Evolutionary conservation across 35 echinoderm and acorn worm species (phyloP).

Genomic region (Hemicentrotus pulcherrimus): DNA sequence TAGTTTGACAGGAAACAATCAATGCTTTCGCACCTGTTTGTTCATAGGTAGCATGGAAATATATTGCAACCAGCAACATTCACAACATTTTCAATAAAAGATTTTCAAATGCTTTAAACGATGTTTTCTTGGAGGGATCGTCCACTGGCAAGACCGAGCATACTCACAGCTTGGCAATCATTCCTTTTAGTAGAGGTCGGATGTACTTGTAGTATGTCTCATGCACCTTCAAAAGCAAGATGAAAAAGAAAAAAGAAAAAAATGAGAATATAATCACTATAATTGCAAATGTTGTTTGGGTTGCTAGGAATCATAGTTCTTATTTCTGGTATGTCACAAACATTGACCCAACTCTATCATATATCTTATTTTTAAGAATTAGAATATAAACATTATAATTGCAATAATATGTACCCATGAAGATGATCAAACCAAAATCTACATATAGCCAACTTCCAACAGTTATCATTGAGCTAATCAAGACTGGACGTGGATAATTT

Average conservation of each 20-base stretch:
- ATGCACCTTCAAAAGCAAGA: slow-evolving; percentile 58
- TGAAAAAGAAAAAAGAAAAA: not conserved
- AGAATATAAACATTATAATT: not conserved
- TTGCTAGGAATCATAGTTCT: not conserved
- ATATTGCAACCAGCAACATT: not conserved
- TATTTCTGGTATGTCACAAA: not conserved
- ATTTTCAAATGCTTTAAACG: not conserved
- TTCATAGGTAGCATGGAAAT: no score
- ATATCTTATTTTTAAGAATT: not conserved
- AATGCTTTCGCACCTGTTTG: no score
- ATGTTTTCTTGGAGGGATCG: not conserved
- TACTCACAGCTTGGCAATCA: slow-evolving; percentile 72
- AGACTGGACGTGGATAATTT: not conserved
- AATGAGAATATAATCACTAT: not conserved
- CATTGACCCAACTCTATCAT: not conserved
- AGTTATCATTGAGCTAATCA: not conserved
- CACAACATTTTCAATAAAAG: not conserved
- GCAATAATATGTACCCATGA: not conserved
- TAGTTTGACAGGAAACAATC: no score
- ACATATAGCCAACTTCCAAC: not conserved
- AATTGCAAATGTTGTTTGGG: not conserved
- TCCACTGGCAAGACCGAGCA: not conserved
- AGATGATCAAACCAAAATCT: not conserved
- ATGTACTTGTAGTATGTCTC: slow-evolving; percentile 88
- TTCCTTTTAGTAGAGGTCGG: slow-evolving; percentile 66